Conservation (phyloP, 2,113 vertebrate genomes). For the Scatophagus argus region DNA sequence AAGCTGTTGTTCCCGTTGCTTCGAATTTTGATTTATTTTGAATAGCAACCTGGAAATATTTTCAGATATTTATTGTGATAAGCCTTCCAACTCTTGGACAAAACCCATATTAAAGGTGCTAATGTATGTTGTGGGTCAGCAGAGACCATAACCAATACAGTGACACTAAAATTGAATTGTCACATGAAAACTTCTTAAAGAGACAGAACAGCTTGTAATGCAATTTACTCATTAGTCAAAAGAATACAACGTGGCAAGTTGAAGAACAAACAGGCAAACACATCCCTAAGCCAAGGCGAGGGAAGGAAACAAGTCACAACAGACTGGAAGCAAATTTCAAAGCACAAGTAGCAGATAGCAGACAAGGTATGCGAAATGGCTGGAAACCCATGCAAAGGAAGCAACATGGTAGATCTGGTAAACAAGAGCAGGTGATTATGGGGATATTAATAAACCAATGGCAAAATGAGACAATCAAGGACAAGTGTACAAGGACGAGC, state of each 20-base stretch:
- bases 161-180: background rate
- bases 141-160: background rate
- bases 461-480: background rate
- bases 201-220: background rate
- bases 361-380: too few species aligned
- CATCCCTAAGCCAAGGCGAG: too few species aligned
- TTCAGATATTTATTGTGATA: background rate
- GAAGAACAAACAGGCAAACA: background rate
- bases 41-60: background rate
- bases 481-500: background rate
- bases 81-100: background rate
- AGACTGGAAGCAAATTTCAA: background rate
- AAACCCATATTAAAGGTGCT: background rate
- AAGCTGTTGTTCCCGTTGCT: conserved; percentile 24
- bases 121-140: background rate
- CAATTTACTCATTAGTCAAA: background rate
- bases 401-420: background rate
- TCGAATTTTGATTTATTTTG: conserved; percentile 1
- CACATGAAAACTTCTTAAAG: background rate
- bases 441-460: background rate
- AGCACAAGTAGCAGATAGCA: background rate
- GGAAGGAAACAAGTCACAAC: too few species aligned
- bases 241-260: background rate
- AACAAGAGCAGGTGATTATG: background rate
- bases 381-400: background rate